A percentile compares a stretch with the other conserved stretches of the same genome.
phyloP scores from a whole-genome alignment of 2,888 invertebrate species.

The Cerastoderma edule region DNA sequence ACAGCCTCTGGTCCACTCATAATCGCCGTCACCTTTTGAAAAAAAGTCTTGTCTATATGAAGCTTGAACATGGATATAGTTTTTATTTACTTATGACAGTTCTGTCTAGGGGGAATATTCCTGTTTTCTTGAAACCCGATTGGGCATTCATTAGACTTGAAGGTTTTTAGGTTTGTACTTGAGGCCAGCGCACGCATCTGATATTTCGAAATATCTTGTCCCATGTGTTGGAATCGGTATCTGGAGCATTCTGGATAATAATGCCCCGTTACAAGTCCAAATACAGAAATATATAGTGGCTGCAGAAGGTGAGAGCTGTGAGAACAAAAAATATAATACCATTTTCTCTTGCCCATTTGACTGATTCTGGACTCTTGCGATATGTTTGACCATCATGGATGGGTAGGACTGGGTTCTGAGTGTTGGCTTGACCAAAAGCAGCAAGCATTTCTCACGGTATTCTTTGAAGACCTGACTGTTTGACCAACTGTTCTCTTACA shows the following conservation, averaged over 20 bases:
- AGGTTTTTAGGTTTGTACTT: constrained; percentile 30
- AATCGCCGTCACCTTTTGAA: constrained; percentile 21
- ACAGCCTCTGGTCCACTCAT: constrained; percentile 11
- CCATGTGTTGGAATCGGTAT: constrained; percentile 31
- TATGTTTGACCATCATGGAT: constrained; percentile 34
- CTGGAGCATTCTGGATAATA: constrained; percentile 36
- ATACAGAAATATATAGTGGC: constrained; percentile 41
- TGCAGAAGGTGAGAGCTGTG: no score
- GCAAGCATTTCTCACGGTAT: constrained; percentile 33
- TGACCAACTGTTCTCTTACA: constrained; percentile 38
- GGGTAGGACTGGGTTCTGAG: constrained; percentile 15
- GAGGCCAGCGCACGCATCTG: constrained; percentile 32
- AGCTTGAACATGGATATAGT: constrained; percentile 13
- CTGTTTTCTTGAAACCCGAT: constrained; percentile 32
- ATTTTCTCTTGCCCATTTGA: no score
- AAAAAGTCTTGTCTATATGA: constrained; percentile 14
- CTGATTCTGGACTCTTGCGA: constrained; percentile 26
- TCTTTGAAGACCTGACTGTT: constrained; percentile 27
- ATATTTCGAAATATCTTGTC: constrained; percentile 31
- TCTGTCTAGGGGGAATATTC: constrained; percentile 24
- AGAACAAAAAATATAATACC: no score
- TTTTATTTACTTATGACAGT: neutral
- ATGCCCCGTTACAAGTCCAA: constrained; percentile 37
- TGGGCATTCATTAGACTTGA: constrained; percentile 28
- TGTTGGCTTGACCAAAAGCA: constrained; percentile 12